Percentiles rank a stretch among this genome's conserved stretches.
Evolutionary conservation across 2,113 vertebrate species (phyloP).

Genomic region (Hypanus sabinus): DNA sequence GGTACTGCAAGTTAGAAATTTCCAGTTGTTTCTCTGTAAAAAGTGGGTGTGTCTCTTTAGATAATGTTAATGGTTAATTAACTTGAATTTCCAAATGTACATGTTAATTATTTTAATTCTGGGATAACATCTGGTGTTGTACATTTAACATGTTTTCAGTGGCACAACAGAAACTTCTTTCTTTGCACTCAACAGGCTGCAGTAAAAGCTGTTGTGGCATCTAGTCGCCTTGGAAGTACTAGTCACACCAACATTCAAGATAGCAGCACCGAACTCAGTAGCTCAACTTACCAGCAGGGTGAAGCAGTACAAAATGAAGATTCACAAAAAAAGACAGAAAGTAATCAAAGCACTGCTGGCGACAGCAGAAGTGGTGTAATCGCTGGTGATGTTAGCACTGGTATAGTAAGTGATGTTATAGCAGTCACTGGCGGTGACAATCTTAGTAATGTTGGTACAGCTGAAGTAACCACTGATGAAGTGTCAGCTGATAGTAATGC

Average conservation of each 20-base stretch:
- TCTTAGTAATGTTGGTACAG: neutral
- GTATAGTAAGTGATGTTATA: neutral
- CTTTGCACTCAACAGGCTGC: conserved; percentile 59
- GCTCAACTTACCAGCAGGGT: conserved; percentile 41
- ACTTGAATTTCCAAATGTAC: neutral
- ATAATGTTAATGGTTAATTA: neutral
- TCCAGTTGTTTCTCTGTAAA: neutral
- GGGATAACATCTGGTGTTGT: neutral
- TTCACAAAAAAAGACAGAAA: neutral
- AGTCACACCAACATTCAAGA: conserved; percentile 56
- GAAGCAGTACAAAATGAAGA: conserved; percentile 37
- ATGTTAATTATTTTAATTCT: neutral
- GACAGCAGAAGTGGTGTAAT: neutral
- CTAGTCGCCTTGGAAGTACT: conserved; percentile 67
- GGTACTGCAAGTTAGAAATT: neutral
- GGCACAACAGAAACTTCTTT: neutral
- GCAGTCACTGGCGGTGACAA: neutral
- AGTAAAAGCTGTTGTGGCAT: conserved; percentile 79
- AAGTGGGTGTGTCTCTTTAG: neutral
- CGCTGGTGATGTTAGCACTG: neutral
- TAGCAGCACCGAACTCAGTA: conserved; percentile 52
- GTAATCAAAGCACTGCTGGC: neutral
- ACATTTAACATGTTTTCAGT: neutral
- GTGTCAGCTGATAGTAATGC: neutral
- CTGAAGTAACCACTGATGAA: neutral